Percentiles rank a stretch among this genome's conserved stretches.
phyloP scores from a whole-genome alignment of 1,140 invertebrate genomes.

The Oryzaephilus surinamensis region DNA sequence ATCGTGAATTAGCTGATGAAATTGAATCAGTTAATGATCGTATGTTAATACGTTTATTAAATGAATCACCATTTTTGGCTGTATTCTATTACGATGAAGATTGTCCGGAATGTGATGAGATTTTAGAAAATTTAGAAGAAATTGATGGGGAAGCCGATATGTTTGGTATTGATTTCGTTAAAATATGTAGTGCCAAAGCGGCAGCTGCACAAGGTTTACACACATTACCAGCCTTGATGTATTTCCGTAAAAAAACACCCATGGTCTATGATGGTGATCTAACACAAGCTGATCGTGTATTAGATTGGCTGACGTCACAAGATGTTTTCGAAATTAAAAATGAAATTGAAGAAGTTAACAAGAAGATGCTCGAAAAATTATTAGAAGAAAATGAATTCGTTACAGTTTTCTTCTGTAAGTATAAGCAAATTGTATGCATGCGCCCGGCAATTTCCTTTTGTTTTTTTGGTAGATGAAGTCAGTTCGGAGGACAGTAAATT shows the following conservation, averaged over 20 bases:
- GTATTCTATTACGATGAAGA: slow-evolving; percentile 91
- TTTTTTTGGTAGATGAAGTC: slow-evolving; percentile 70
- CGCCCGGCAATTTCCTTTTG: not conserved
- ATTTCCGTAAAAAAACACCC: slow-evolving; percentile 79
- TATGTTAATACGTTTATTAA: slow-evolving; percentile 79
- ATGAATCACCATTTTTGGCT: slow-evolving; percentile 79
- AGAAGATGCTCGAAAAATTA: slow-evolving; percentile 89
- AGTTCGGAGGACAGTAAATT: slow-evolving; percentile 66
- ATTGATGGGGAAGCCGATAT: slow-evolving; percentile 90
- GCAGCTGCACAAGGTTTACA: slow-evolving; percentile 72
- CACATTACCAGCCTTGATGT: slow-evolving; percentile 76
- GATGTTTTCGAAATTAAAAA: slow-evolving; percentile 94
- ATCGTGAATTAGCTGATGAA: slow-evolving; percentile 85
- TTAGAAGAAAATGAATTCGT: slow-evolving; percentile 90
- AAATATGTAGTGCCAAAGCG: slow-evolving; percentile 75
- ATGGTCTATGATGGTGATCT: slow-evolving; percentile 87
- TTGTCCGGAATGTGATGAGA: slow-evolving; percentile 80
- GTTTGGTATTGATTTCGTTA: slow-evolving; percentile 91
- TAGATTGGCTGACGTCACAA: slow-evolving; percentile 85
- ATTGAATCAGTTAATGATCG: slow-evolving; percentile 86
- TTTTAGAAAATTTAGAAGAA: slow-evolving; percentile 78
- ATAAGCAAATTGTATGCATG: not conserved
- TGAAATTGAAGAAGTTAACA: slow-evolving; percentile 92
- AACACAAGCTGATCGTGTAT: slow-evolving; percentile 72
- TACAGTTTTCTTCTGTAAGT: slow-evolving; percentile 91